Conservation (phyloP, 2,113 vertebrate species). For the Limnothrissa miodon region DNA sequence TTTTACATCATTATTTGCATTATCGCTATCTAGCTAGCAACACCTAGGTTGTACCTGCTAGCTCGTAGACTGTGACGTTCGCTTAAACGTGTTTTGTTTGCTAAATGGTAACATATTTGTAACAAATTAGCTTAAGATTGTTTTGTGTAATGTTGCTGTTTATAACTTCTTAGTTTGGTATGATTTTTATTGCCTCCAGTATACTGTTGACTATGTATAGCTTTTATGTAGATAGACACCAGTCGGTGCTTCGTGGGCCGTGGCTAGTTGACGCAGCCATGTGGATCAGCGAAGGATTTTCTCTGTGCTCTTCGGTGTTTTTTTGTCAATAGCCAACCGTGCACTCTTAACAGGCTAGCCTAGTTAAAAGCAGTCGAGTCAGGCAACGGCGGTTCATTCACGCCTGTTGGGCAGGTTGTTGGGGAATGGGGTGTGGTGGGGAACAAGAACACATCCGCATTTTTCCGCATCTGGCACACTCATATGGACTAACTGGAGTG, state of each 20-base stretch:
- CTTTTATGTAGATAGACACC: background rate
- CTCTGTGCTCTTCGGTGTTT: background rate
- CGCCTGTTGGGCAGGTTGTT: background rate
- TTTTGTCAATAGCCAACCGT: background rate
- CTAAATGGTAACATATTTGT: background rate
- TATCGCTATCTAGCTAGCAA: no score
- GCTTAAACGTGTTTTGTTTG: no score
- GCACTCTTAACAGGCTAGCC: background rate
- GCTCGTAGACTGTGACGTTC: no score
- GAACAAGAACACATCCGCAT: slow-evolving; percentile 45
- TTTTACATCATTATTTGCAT: background rate
- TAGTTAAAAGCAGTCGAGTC: no score
- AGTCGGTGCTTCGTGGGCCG: background rate
- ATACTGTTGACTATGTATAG: background rate
- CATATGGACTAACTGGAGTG: background rate
- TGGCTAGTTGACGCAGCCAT: background rate
- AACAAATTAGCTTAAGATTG: background rate
- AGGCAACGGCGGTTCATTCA: background rate
- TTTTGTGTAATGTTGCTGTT: background rate
- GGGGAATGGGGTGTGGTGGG: slow-evolving; percentile 48
- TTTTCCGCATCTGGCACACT: slow-evolving; percentile 19
- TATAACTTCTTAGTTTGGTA: background rate
- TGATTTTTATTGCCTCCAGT: background rate
- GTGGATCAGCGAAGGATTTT: background rate
- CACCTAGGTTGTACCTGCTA: no score